phyloP scores from a whole-genome alignment of 2,888 invertebrate species.

The Drosophila heteroneura region DNA sequence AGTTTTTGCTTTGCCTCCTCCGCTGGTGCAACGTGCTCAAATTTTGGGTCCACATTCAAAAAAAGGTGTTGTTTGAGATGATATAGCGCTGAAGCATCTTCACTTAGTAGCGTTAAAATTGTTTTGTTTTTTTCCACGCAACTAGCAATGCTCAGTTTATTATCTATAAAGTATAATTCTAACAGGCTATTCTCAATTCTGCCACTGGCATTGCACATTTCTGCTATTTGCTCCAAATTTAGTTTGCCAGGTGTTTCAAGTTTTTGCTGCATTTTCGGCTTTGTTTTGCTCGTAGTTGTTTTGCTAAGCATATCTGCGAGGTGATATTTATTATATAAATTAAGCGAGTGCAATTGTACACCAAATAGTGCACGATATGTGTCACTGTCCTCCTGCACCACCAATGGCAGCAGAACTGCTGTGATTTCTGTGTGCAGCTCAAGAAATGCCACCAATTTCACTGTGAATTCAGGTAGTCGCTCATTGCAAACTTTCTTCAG shows the following conservation, averaged over 20 bases:
- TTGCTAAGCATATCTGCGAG: not conserved
- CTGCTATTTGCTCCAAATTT: constrained; percentile 26
- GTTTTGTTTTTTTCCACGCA: constrained; percentile 7
- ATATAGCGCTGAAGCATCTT: constrained; percentile 62
- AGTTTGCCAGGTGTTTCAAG: constrained; percentile 20
- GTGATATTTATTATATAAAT: constrained; percentile 28
- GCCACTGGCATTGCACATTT: constrained; percentile 34
- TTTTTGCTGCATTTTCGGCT: constrained; percentile 26
- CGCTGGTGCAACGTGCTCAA: constrained; percentile 1
- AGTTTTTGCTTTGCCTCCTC: constrained; percentile 29
- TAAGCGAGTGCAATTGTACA: constrained; percentile 13
- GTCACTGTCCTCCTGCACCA: constrained; percentile 19
- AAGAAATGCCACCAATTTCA: constrained; percentile 62
- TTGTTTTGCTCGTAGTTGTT: not conserved
- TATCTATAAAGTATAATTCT: constrained; percentile 54
- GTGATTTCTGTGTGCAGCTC: constrained; percentile 43
- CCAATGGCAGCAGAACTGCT: constrained; percentile 56
- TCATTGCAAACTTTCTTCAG: constrained; percentile 33
- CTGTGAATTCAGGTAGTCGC: constrained; percentile 63
- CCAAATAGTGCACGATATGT: constrained; percentile 60
- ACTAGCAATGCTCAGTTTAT: constrained; percentile 19
- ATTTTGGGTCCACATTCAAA: constrained; percentile 24
- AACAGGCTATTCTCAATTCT: constrained; percentile 11
- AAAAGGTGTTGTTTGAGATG: constrained; percentile 67
- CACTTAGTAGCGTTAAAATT: constrained; percentile 30